Evolutionary conservation across 2,888 invertebrate species (phyloP), one percentile per base, ranked within the genome.

Genomic region (Scaptomyza parva): DNA sequence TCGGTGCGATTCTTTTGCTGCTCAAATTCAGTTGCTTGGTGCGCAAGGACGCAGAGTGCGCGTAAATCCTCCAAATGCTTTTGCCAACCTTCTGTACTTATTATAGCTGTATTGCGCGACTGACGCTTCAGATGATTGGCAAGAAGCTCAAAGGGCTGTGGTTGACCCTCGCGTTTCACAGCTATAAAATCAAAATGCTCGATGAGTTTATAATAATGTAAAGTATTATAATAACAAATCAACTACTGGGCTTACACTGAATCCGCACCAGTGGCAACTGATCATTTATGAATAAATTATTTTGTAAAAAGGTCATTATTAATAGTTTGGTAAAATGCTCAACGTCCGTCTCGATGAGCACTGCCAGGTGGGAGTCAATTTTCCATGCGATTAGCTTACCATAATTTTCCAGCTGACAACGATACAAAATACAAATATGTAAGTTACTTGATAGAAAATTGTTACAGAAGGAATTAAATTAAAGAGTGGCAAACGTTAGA

Each of bases 311-410:
- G 81, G 94, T 94, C 70, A 95, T 94, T 47, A 95, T 94, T 70
- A 96, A 93, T 77, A 95, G 93, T 83, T 91, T 88, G 66, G 96
- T 94, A 45, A 97, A 93, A 83, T 95, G 94, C 86, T 95, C 94
- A 78, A 96, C 93, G 89, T 96, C 96, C 43, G 96, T 96, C 90
- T 95, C 95, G 58, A 97, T 86, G 67, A 97, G 94, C 73, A 96
- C 92, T 51, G 95, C 95, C 85, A 97, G 93, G 89, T 94, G 94
- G 71, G 95, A 94, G 52, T 94, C 94, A 52, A 95, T 95, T 87
- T 95, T 96, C 97, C 97, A 97, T 26, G 96, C 96, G 58, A 96
- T 92, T 47, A 95, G 94, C 88, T 94, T 93, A 58, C 97, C 97
- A 91, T 95, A 96, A 84, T 95, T 94, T 89, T 96, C 96, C 85